Evolutionary conservation across 2,797 vertebrate species (phyloP), one percentile per base, ranked within the genome.

Genomic region (Lithobates pipiens): DNA sequence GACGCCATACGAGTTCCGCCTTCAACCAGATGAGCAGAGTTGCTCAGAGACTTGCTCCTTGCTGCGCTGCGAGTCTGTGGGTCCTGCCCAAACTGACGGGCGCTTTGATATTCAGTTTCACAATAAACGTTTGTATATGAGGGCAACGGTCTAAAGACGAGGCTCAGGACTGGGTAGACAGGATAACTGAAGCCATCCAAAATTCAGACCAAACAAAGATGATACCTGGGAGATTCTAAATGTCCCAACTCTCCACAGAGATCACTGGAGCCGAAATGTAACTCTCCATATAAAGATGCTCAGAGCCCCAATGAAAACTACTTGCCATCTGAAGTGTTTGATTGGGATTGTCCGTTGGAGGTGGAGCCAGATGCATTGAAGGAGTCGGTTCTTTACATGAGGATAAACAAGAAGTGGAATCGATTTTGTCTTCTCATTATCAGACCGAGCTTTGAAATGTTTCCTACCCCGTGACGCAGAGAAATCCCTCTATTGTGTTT

Each of bases 121-220:
- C 0, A 95, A 95, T 27, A 98, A 96, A 89, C 94, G 93, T 0
- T 91, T 99, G 3, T 92, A 82, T 79, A 93, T 99, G 1, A 93
- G 98, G 0, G 97, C 97, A 0, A 93, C 96, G 0, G 0, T 97
- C 95, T 6, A 89, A 3, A 0, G 97, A 95, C 0, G 98, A 99
- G 86, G 98, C 98, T 0, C 97, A 99, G 89, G 98, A 99, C 95
- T 99, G 98, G 98, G 90, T 98, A 89, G 98, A 99, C 90, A 95
- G 97, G 44, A 93, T 99, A 29, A 89, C 91, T 0, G 98, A 99
- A 90, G 98, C 97, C 0, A 92, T 98, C 70, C 92, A 91, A 77
- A 98, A 81, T 96, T 95, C 86, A 94, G 96, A 23, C 96, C 96
- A 0, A 92, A 92, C n/a, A 91, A 89, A 2, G 88, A 82, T 0